Conservation (phyloP, 2,113 vertebrate species). For the Peromyscus leucopus region DNA sequence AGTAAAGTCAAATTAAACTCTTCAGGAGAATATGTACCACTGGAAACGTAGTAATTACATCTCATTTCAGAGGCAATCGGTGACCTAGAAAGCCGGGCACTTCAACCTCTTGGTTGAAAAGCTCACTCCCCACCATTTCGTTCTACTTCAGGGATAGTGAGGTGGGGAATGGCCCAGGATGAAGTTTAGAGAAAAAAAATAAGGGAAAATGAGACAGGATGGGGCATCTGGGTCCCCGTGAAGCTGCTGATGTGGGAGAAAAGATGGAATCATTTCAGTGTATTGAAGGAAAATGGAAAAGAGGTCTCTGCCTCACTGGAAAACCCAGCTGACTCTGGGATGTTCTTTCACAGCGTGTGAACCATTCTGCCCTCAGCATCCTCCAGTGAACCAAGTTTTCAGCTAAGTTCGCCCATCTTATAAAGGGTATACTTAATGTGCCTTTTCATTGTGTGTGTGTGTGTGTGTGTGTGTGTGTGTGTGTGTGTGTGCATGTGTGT, state of each 20-base stretch:
- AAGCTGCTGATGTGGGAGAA: background rate
- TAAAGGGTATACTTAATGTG: background rate
- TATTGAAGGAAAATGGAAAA: constrained; percentile 45
- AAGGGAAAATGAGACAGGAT: background rate
- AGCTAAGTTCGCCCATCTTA: constrained; percentile 9
- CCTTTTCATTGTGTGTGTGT: background rate
- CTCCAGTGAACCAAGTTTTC: background rate
- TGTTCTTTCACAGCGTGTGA: constrained; percentile 16
- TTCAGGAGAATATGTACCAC: constrained; percentile 61
- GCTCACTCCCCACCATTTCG: background rate
- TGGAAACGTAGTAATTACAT: constrained; percentile 78
- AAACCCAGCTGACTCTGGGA: background rate
- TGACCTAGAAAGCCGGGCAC: constrained; percentile 59
- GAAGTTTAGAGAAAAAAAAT: constrained; percentile 18
- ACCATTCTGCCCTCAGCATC: background rate
- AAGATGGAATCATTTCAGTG: background rate
- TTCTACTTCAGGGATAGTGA: background rate
- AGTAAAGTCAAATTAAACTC: constrained; percentile 74
- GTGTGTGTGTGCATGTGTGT: too few species aligned
- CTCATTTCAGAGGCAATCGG: constrained; percentile 28
- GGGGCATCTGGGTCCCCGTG: background rate
- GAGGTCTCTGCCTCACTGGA: background rate
- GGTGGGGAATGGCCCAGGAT: too few species aligned
- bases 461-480: background rate
- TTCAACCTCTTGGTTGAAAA: background rate